phyloP scores from a whole-genome alignment of 2,113 vertebrate species.

The Emydura subglobosa region DNA sequence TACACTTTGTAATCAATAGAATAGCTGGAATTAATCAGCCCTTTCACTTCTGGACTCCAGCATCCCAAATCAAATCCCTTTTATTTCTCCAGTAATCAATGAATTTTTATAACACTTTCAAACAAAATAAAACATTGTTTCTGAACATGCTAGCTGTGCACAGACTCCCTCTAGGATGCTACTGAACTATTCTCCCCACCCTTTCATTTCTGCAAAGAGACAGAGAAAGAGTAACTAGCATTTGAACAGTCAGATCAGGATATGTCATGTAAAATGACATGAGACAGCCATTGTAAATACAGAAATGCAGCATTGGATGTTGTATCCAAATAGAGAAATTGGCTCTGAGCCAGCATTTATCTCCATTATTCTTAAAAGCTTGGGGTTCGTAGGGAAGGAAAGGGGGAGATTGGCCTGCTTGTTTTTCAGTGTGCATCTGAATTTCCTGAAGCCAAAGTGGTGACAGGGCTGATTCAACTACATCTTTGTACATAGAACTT shows the following conservation, averaged over 20 bases:
- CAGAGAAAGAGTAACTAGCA: not conserved
- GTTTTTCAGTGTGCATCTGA: not conserved
- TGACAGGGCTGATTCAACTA: not conserved
- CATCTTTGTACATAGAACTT: not conserved
- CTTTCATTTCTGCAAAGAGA: not conserved
- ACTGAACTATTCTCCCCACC: not conserved
- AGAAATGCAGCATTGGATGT: not conserved
- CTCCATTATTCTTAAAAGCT: not conserved
- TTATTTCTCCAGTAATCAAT: not conserved
- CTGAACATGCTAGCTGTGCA: not conserved
- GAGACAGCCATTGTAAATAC: not conserved
- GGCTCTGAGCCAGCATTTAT: not conserved
- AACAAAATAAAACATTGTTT: conserved; percentile 13
- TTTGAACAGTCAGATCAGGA: not conserved
- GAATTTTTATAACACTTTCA: not conserved
- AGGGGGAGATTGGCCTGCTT: not conserved
- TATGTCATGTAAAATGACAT: not conserved
- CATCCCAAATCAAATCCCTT: not conserved
- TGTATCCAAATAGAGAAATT: not conserved
- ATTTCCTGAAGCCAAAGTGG: not conserved
- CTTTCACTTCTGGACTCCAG: not conserved
- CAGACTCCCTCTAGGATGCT: not conserved
- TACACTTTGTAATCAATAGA: not conserved
- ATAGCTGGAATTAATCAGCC: not conserved
- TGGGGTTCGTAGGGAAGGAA: not conserved